Conservation (phyloP, 2,888 invertebrate species). For the Drosophila mimetica region DNA sequence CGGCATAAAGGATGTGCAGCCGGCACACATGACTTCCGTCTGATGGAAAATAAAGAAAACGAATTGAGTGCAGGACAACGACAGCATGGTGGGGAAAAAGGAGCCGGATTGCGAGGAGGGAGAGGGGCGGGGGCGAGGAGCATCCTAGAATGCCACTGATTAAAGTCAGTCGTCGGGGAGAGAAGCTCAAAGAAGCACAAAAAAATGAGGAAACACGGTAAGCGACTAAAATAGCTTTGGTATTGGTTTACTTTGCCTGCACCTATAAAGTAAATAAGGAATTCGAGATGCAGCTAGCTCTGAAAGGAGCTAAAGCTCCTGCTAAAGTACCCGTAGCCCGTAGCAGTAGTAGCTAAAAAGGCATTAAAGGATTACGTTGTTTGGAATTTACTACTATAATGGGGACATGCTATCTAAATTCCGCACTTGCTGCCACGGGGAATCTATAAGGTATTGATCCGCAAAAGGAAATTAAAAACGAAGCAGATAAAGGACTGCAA, state of each 20-base stretch:
- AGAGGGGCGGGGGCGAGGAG: slow-evolving; percentile 9
- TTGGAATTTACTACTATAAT: slow-evolving; percentile 69
- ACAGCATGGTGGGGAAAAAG: slow-evolving; percentile 4
- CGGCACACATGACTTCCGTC: slow-evolving; percentile 73
- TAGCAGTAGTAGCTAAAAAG: slow-evolving; percentile 55
- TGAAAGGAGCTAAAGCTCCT: slow-evolving; percentile 42
- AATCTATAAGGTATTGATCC: slow-evolving; percentile 44
- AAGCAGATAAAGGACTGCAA: neutral
- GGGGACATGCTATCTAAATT: slow-evolving; percentile 48
- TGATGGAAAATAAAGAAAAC: slow-evolving; percentile 73
- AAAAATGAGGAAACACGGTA: slow-evolving; percentile 49
- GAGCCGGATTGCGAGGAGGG: slow-evolving; percentile 3
- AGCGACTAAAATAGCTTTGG: slow-evolving; percentile 69
- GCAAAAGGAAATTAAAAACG: slow-evolving; percentile 48
- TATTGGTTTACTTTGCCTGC: slow-evolving; percentile 62
- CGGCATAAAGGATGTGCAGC: slow-evolving; percentile 65
- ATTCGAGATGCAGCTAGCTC: slow-evolving; percentile 61
- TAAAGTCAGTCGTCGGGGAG: slow-evolving; percentile 58
- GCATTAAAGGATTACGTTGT: slow-evolving; percentile 72
- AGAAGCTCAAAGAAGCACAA: slow-evolving; percentile 24
- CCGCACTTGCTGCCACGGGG: slow-evolving; percentile 6
- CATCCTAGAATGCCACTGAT: slow-evolving; percentile 72
- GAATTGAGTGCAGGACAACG: slow-evolving; percentile 72
- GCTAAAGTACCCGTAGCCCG: slow-evolving; percentile 15
- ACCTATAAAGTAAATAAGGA: slow-evolving; percentile 74